Evolutionary conservation across 30 jellyfish, hydroid and myxozoan genomes (phyloP).

Genomic region (Pseudorhiza aurosa): DNA sequence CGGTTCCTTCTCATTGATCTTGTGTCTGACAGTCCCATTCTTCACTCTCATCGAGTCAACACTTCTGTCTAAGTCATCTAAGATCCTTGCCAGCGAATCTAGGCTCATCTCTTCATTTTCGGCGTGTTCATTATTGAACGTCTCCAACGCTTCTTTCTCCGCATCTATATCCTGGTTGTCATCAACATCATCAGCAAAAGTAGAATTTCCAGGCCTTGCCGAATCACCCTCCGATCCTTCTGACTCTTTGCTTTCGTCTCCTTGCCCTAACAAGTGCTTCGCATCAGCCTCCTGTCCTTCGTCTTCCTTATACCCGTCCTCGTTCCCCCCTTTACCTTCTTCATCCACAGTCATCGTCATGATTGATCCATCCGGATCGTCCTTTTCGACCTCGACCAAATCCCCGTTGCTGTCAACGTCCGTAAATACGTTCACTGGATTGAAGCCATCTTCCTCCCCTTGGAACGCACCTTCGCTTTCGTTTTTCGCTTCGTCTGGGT

Average conservation of each 20-base stretch:
- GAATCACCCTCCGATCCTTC: background rate
- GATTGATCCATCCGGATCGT: conserved; percentile 61
- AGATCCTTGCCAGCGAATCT: conserved; percentile 65
- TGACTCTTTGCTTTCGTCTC: background rate
- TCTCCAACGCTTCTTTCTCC: conserved; percentile 48
- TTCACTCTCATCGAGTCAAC: conserved; percentile 36
- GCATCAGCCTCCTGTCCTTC: conserved; percentile 9
- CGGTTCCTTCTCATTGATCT: background rate
- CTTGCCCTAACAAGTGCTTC: background rate
- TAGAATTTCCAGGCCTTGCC: background rate
- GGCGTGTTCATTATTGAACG: conserved; percentile 24
- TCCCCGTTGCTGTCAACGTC: conserved; percentile 67
- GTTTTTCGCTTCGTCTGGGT: background rate
- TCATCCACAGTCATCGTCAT: conserved; percentile 71
- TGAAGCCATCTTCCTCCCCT: background rate
- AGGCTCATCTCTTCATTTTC: conserved; percentile 58
- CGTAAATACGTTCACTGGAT: conserved; percentile 39
- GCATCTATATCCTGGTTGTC: conserved; percentile 21
- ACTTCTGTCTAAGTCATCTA: conserved; percentile 71
- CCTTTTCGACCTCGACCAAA: conserved; percentile 51
- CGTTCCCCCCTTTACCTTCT: conserved; percentile 33
- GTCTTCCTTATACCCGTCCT: background rate
- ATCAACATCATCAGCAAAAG: conserved; percentile 1
- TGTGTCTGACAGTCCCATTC: conserved; percentile 6
- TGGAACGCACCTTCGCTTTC: background rate